phyloP scores from a whole-genome alignment of 2,888 invertebrate genomes.

The Chymomyza procnemis region DNA sequence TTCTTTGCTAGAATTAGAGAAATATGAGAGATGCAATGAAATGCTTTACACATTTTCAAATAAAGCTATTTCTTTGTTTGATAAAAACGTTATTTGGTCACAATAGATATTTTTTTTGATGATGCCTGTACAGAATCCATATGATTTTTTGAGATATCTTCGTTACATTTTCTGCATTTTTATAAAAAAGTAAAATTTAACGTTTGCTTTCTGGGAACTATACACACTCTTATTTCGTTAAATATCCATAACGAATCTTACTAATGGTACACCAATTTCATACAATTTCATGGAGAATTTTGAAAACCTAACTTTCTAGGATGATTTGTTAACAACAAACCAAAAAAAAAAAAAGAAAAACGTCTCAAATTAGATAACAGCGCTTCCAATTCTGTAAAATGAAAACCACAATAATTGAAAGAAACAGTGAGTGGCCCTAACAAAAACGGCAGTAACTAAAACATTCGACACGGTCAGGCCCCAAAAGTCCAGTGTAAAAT shows the following conservation, averaged over 20 bases:
- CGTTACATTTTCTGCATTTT: no score
- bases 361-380: not conserved
- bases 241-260: not conserved
- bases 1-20: not conserved
- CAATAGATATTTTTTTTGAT: no score
- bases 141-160: no score
- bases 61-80: no score
- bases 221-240: not conserved
- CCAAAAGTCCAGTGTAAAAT: slow-evolving; percentile 41
- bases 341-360: no score
- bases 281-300: slow-evolving; percentile 5
- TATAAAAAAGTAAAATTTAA: no score
- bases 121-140: no score
- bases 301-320: not conserved
- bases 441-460: not conserved
- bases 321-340: not conserved
- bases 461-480: slow-evolving; percentile 25
- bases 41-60: not conserved
- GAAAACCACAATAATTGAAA: slow-evolving; percentile 4
- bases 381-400: not conserved
- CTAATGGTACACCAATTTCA: not conserved
- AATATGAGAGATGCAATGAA: not conserved
- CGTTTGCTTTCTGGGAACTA: not conserved
- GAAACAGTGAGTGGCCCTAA: not conserved
- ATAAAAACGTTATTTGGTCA: no score